Conservation (phyloP, 2,797 vertebrate genomes). For the Tangara arthus region DNA sequence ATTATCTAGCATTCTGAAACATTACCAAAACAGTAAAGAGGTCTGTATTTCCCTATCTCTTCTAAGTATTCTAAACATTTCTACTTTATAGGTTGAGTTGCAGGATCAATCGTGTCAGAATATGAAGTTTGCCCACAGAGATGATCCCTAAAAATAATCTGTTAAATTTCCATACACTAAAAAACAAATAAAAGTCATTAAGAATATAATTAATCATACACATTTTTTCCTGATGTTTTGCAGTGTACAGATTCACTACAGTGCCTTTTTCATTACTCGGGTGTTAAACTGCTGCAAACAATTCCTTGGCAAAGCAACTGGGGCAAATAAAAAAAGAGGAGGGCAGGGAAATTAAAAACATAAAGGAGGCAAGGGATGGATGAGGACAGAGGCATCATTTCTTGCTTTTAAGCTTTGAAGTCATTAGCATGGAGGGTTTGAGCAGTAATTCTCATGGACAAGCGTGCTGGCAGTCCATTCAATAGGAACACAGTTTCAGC, state of each 20-base stretch:
- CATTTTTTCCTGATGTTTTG: neutral
- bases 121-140: neutral
- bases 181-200: slow-evolving; percentile 6
- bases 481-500: slow-evolving; percentile 45
- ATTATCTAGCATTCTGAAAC: neutral
- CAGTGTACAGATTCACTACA: slow-evolving; percentile 13
- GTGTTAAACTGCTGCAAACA: slow-evolving; percentile 30
- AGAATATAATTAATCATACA: neutral
- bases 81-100: neutral
- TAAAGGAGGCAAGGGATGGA: slow-evolving; percentile 58
- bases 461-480: slow-evolving; percentile 85
- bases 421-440: slow-evolving; percentile 42
- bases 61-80: neutral
- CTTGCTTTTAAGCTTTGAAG: slow-evolving; percentile 43
- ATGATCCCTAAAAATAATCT: slow-evolving; percentile 6
- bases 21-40: neutral
- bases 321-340: slow-evolving; percentile 51
- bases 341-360: slow-evolving; percentile 34
- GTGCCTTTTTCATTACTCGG: slow-evolving; percentile 9
- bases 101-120: neutral
- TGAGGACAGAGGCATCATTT: slow-evolving; percentile 40
- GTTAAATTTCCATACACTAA: slow-evolving; percentile 12
- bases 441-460: slow-evolving; percentile 75
- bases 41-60: neutral
- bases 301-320: slow-evolving; percentile 37